These are phyloP conservation scores for Lysandra bellargus DNA, from an alignment of 2,888 invertebrate genomes.

Conservation along the genomic window DNA sequence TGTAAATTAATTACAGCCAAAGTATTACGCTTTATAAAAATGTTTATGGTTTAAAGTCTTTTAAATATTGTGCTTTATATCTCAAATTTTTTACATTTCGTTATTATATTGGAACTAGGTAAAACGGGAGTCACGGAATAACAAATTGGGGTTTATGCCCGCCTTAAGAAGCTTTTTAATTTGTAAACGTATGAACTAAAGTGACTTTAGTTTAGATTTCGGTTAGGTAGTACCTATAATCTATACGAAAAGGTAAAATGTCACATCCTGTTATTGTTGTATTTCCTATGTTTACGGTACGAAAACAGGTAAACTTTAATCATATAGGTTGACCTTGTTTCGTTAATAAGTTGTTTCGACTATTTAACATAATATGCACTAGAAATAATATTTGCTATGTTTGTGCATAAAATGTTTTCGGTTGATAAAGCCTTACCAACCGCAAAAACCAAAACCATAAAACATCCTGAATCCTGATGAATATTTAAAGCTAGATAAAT, in stretches of 20 bases:
- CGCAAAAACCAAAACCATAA: too few relatives aligned
- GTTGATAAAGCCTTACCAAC: too few relatives aligned
- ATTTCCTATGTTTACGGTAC: background rate
- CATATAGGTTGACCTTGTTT: background rate
- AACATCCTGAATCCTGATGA: too few relatives aligned
- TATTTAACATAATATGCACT: background rate
- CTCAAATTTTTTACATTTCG: too few relatives aligned
- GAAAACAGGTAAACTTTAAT: background rate
- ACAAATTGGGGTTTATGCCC: too few relatives aligned
- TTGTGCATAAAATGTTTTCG: background rate
- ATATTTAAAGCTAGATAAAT: too few relatives aligned
- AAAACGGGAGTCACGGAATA: too few relatives aligned
- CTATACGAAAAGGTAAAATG: background rate
- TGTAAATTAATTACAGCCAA: too few relatives aligned
- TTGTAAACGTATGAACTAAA: background rate
- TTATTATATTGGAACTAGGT: too few relatives aligned
- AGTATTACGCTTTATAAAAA: too few relatives aligned
- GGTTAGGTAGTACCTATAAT: background rate
- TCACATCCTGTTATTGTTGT: conserved; percentile 7
- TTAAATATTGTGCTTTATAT: too few relatives aligned
- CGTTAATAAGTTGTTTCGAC: background rate
- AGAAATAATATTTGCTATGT: background rate
- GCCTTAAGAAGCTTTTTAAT: background rate
- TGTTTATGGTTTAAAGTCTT: too few relatives aligned
- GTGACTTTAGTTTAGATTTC: background rate